phyloP scores from a whole-genome alignment of 1,140 invertebrate species.

The Anagrus nilaparvatae region DNA sequence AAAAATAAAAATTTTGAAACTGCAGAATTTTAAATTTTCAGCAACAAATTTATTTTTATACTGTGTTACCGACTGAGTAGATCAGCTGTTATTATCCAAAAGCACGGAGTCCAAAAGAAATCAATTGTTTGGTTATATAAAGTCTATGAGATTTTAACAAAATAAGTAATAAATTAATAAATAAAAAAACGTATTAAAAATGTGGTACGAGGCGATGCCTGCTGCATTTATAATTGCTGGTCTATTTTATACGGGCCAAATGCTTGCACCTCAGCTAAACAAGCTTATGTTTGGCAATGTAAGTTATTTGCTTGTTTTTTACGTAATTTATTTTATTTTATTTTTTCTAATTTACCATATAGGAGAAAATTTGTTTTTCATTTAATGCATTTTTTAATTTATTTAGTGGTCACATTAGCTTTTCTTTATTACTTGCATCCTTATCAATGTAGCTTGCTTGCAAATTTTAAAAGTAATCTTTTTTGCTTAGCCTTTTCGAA shows the following conservation, averaged over 20 bases:
- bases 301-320: constrained; percentile 13
- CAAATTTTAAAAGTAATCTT: too few relatives aligned
- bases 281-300: constrained; percentile 7
- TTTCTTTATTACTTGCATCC: neutral
- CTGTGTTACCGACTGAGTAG: neutral
- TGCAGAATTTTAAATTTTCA: neutral
- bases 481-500: constrained; percentile 14
- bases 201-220: constrained; percentile 21
- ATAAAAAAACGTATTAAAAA: too few relatives aligned
- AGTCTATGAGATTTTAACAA: too few relatives aligned
- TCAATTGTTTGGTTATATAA: neutral
- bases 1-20: too few relatives aligned
- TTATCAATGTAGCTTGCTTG: too few relatives aligned
- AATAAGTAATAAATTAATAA: too few relatives aligned
- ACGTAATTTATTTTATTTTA: constrained; percentile 7
- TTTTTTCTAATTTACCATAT: neutral
- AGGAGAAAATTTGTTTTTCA: neutral
- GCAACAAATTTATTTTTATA: neutral
- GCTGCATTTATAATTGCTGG: neutral
- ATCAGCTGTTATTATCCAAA: constrained; percentile 1
- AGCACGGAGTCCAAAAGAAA: neutral
- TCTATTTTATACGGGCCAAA: neutral
- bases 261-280: rapidly evolving
- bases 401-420: neutral
- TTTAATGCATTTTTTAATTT: neutral